phyloP scores from a whole-genome alignment of 2,797 vertebrate species.

The Enteromius mattozi region DNA sequence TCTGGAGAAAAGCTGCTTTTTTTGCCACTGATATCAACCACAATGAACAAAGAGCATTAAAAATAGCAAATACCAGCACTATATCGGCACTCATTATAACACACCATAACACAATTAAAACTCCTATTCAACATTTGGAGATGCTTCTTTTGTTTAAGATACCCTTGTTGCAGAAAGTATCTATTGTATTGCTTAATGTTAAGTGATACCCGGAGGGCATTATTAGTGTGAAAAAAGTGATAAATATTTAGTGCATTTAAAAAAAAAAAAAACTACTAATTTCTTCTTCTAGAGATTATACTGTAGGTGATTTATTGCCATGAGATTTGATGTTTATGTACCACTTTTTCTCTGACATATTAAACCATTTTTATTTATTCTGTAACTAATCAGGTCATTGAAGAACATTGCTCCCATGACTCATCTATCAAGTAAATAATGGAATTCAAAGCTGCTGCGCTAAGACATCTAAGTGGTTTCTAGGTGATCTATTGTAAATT shows the following conservation, averaged over 20 bases:
- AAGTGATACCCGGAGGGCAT: not conserved
- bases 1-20: not conserved
- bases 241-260: not conserved
- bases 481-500: constrained; percentile 5
- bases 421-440: not conserved
- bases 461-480: not conserved
- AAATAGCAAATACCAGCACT: not conserved
- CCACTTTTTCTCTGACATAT: not conserved
- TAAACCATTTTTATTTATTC: not conserved
- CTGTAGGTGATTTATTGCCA: not conserved
- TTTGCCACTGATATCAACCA: not conserved
- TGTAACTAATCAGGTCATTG: not conserved
- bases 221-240: not conserved
- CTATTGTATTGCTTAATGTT: not conserved
- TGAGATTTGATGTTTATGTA: not conserved
- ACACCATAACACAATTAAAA: not conserved
- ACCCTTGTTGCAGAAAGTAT: not conserved
- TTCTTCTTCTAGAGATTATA: not conserved
- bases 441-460: not conserved
- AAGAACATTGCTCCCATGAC: not conserved
- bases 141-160: not conserved
- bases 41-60: not conserved
- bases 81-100: not conserved
- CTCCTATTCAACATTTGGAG: not conserved
- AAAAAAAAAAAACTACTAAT: not conserved